phyloP scores from a whole-genome alignment of 2,113 vertebrate species.

The Hirundichthys speculiger region DNA sequence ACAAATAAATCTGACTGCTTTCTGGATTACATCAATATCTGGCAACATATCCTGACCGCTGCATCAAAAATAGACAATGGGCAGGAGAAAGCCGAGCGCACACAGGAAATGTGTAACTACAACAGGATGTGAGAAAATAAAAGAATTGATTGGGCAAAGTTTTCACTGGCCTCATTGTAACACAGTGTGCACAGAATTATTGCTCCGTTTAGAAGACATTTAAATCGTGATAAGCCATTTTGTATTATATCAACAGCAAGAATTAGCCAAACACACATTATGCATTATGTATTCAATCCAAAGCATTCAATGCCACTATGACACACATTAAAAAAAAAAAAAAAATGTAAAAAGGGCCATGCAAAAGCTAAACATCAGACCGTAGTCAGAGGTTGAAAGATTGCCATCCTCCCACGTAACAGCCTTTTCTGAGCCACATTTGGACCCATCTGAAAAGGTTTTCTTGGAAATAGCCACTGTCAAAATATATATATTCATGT shows the following conservation, averaged over 20 bases:
- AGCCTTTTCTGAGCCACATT: conserved; percentile 16
- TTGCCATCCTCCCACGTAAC: conserved; percentile 1
- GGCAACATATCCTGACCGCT: conserved; percentile 40
- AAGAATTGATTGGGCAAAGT: conserved; percentile 20
- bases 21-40: conserved; percentile 45
- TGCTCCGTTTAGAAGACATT: background rate
- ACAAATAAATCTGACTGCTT: conserved; percentile 55
- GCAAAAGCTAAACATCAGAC: conserved; percentile 26
- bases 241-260: conserved; percentile 9
- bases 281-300: conserved; percentile 26
- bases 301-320: conserved; percentile 22
- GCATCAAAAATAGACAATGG: conserved; percentile 44
- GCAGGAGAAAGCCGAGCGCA: conserved; percentile 32
- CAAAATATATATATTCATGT: conserved; percentile 22
- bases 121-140: conserved; percentile 50
- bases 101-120: conserved; percentile 57
- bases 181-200: background rate
- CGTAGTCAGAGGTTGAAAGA: background rate
- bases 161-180: conserved; percentile 14
- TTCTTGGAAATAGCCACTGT: conserved; percentile 18
- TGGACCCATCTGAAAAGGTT: conserved; percentile 19
- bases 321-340: background rate
- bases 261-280: background rate
- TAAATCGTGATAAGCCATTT: conserved; percentile 1
- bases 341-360: background rate